A percentile compares a stretch with the other conserved stretches of the same genome.
Conservation (phyloP, 2,797 vertebrate genomes). For the Lacerta viridis region DNA sequence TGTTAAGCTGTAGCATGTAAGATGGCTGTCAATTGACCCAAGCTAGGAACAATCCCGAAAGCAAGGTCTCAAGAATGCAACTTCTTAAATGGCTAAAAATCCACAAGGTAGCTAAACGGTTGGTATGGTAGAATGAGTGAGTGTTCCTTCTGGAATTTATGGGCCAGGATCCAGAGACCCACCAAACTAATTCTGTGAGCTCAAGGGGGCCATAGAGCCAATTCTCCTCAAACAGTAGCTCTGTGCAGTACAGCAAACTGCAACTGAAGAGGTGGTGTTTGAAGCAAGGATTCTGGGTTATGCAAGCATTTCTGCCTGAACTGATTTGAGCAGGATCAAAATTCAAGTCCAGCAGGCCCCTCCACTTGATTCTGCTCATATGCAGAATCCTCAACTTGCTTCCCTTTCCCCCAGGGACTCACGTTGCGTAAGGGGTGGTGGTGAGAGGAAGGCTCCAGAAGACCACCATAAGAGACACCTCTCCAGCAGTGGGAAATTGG, state of each 20-base stretch:
- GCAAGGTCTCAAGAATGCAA: neutral
- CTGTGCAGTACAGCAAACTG: neutral
- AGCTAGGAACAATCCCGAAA: neutral
- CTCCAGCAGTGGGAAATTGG: neutral
- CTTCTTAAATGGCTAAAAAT: neutral
- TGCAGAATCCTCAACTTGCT: neutral
- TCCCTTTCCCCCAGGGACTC: neutral
- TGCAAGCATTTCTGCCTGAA: neutral
- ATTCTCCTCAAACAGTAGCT: neutral
- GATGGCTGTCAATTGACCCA: neutral
- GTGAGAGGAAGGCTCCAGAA: neutral
- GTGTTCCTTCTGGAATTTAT: neutral
- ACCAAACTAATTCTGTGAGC: neutral
- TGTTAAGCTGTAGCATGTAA: neutral
- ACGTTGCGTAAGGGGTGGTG: neutral
- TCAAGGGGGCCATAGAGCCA: too few relatives aligned
- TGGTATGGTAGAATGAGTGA: neutral
- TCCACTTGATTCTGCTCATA: neutral
- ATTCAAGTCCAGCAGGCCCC: neutral
- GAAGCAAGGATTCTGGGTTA: too few relatives aligned
- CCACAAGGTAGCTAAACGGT: neutral
- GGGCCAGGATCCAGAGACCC: neutral
- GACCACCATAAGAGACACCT: neutral
- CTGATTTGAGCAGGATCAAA: neutral
- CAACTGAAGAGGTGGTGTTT: neutral